Conservation (phyloP, 2,888 invertebrate genomes). For the Trichogramma dendrolimi region DNA sequence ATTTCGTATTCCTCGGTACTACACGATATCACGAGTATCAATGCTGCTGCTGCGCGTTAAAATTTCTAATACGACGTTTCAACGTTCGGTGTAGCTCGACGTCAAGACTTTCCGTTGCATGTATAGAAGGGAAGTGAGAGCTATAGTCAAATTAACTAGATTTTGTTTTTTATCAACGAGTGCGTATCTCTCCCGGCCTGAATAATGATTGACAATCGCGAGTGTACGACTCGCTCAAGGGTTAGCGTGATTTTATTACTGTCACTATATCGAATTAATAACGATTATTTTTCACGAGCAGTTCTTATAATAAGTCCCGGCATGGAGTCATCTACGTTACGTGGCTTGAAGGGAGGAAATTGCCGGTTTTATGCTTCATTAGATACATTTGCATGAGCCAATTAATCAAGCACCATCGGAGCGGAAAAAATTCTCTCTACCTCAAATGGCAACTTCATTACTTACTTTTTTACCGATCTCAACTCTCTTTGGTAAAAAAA, state of each 20-base stretch:
- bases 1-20: too few relatives aligned
- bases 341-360: constrained; percentile 24
- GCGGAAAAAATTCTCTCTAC: too few relatives aligned
- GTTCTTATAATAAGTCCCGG: constrained; percentile 32
- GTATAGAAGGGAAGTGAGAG: not conserved
- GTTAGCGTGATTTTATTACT: too few relatives aligned
- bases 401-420: constrained; percentile 37
- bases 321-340: constrained; percentile 43
- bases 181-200: constrained; percentile 35
- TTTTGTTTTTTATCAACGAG: constrained; percentile 11
- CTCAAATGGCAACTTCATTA: not conserved
- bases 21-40: too few relatives aligned
- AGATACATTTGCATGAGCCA: constrained; percentile 45
- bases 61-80: too few relatives aligned
- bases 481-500: too few relatives aligned
- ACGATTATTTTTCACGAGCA: constrained; percentile 39
- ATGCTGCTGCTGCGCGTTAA: too few relatives aligned
- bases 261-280: constrained; percentile 39
- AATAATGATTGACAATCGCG: constrained; percentile 36
- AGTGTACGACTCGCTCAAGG: constrained; percentile 30
- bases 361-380: constrained; percentile 44
- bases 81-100: too few relatives aligned
- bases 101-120: too few relatives aligned
- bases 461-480: constrained; percentile 6
- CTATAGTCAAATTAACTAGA: too few relatives aligned